Base-by-base conservation (phyloP, 2,888 invertebrate genomes). In the Campoplex nolae region DNA sequence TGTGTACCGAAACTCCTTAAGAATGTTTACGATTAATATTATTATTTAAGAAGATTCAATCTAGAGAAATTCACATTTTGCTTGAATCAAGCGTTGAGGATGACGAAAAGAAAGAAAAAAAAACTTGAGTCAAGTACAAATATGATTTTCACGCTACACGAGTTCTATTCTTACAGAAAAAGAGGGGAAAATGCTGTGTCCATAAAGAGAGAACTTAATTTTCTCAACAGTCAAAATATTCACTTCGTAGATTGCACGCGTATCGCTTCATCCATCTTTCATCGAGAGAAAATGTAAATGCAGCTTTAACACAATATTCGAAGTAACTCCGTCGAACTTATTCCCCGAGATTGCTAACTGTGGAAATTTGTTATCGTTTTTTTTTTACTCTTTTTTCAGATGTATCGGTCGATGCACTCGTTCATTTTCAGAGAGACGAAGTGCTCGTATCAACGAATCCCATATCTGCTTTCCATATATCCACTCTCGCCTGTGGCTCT, bases 381-480 rank as follows among this genome's bases (percentile, higher is more conserved):
- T 68, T 70, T 70, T 45, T n/a, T n/a, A n/a, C n/a, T 23, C 23
- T 0, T 23, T 23, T 71, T 79, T 85, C 45, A 42, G 38, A 75
- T 76, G 56, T 18, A 79, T 79, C 79, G 83, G 62, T 71, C 77
- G 76, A 71, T 65, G 18, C 77, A 51, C 54, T 73, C 35, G 65
- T 58, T 54, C 62, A 75, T 79, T 76, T 79, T 51, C 38, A 13
- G 7, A 13, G 68, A 65, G 65, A 75, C 71, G 68, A 71, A 73
- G 62, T 80, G 42, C 45, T 79, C 58, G 67, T 51, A 78, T 68
- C 74, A 45, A 79, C 67, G 54, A 48, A 75, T 67, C 62, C 54
- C 71, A 51, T 78, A 86, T 86, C 86, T 83, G 79, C 79, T 79
- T 83, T 80, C 65, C 86, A 75, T 83, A 78, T 83, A 86, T 83